Percentiles rank a stretch among this genome's conserved stretches.
Evolutionary conservation across 2,797 vertebrate species (phyloP).

Genomic region (Rhabdomys pumilio): DNA sequence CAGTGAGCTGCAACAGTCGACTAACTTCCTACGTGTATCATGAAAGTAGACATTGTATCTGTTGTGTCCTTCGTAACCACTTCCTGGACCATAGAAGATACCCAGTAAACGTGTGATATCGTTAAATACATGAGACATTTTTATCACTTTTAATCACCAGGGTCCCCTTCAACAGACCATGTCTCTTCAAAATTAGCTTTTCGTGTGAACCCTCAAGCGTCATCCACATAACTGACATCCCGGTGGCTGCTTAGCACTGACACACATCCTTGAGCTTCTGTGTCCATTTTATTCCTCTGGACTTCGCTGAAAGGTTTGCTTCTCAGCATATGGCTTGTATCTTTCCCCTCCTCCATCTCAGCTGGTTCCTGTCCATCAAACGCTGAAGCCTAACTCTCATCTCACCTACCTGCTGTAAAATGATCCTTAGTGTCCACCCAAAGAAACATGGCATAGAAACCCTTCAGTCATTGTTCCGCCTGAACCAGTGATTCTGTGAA

Average conservation of each 20-base stretch:
- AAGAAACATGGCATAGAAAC: not conserved
- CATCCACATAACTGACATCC: not conserved
- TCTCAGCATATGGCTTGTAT: fast-evolving
- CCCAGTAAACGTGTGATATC: not conserved
- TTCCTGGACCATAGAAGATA: not conserved
- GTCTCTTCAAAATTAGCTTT: conserved; percentile 1
- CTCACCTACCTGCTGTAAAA: not conserved
- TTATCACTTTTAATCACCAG: not conserved
- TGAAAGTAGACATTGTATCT: not conserved
- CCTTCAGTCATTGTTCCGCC: fast-evolving
- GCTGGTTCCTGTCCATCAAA: not conserved
- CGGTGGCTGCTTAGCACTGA: fast-evolving
- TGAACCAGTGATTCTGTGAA: not conserved
- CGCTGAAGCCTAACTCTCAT: fast-evolving
- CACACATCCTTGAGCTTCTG: not conserved
- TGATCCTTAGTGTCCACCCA: not conserved
- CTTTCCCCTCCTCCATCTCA: not conserved
- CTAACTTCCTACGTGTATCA: not conserved
- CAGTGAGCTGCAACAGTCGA: not conserved
- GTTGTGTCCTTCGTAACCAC: not conserved
- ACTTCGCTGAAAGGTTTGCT: not conserved
- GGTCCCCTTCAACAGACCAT: not conserved
- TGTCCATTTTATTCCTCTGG: not conserved
- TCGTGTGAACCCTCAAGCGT: not conserved
- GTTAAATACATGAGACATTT: not conserved